Base-by-base conservation (phyloP, 1,140 invertebrate genomes). In the Hylaeus volcanicus region DNA sequence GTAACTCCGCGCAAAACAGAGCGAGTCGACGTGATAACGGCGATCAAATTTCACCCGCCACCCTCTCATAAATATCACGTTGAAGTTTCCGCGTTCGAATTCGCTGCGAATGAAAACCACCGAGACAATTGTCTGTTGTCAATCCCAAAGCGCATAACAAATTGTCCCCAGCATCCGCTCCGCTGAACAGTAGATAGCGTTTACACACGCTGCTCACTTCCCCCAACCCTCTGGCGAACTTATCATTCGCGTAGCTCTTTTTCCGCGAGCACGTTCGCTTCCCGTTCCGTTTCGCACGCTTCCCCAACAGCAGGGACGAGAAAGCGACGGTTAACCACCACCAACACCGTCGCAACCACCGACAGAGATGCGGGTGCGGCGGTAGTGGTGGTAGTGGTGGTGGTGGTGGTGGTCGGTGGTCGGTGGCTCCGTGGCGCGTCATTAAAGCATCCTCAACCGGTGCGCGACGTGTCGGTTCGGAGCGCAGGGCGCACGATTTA, bases 401-500 rank as follows among this genome's bases (percentile, higher is more conserved):
- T 9, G 48, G 48, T 15, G 43, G 73, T 56, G 53, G 39, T 9
- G 63, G 12, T 56, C 41, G 51, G 45, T 12, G 72, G 60, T 81
- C 53, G 68, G 69, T 60, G 53, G 64, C 26, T 58, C 26, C 72
- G 66, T 85, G 69, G 63, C 64, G 73, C 63, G 26, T 89, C 76
- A 80, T 88, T 88, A 86, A 86, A 86, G 80, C 70, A 83, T 83
- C 66, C 82, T 82, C 55, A 60, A 12, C 41, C 66, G 55, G 43
- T 45, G 68, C 26, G 56, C 56, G 53, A 43, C 14, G 80, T 64
- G 64, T 11, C 51, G 51, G 45, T 48, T 48, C 43, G 37, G 14
- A 53, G 55, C 61, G 74, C 83, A 58, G 72, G 61, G 74, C 58
- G 79, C 65, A 77, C 70, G 82, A 88, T 88, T 88, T 88, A 88